These are phyloP conservation scores for Rhaphigaster nebulosa DNA, from an alignment of 2,888 invertebrate genomes.

Conservation along the genomic window DNA sequence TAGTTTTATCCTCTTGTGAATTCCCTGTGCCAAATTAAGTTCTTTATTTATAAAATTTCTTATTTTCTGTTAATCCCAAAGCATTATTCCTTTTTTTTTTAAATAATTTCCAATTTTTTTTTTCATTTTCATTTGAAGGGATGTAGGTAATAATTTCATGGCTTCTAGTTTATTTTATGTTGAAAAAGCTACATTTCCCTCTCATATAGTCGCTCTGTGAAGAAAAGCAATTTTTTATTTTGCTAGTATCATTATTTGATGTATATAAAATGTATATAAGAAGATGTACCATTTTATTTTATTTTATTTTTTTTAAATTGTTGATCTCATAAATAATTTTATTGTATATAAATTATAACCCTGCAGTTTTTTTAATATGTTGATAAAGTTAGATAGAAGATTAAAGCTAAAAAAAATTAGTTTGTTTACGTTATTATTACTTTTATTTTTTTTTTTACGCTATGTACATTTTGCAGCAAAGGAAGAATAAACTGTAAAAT, in stretches of 20 bases:
- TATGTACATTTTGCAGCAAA: slow-evolving; percentile 10
- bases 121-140: not conserved
- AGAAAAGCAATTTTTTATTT: slow-evolving; percentile 12
- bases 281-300: slow-evolving; percentile 43
- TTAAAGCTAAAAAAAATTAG: not conserved
- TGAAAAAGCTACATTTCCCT: not conserved
- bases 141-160: not conserved
- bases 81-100: not conserved
- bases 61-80: slow-evolving; percentile 17
- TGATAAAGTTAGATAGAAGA: not conserved
- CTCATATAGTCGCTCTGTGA: not conserved
- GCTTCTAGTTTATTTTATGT: not conserved
- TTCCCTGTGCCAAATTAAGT: slow-evolving; percentile 60
- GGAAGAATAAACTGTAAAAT: not conserved
- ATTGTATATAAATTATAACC: slow-evolving; percentile 56
- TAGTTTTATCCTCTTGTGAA: slow-evolving; percentile 55
- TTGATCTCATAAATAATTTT: slow-evolving; percentile 60
- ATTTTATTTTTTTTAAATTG: slow-evolving; percentile 55
- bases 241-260: not conserved
- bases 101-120: not conserved
- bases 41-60: slow-evolving; percentile 40
- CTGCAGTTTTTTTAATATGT: not conserved
- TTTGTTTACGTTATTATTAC: not conserved
- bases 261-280: slow-evolving; percentile 49
- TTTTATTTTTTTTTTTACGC: not conserved